Base-by-base conservation (phyloP, 2,113 vertebrate genomes). In the Mugil cephalus region DNA sequence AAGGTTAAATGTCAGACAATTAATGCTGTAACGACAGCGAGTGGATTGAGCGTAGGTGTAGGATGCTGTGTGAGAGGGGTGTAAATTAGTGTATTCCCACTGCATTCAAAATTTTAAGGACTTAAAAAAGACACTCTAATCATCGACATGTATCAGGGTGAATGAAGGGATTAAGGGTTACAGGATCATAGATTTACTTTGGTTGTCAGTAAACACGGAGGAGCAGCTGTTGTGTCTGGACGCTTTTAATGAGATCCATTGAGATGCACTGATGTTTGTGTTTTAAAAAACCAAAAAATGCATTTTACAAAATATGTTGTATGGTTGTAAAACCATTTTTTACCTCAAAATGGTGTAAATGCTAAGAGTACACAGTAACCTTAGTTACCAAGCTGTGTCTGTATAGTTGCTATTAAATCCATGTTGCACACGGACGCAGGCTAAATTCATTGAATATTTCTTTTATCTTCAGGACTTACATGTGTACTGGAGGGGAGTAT, bases 401-500 rank as follows among this genome's bases (percentile, higher is more conserved):
- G n/a, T n/a, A n/a, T n/a, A n/a, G n/a, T n/a, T n/a, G n/a, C n/a
- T n/a, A n/a, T n/a, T n/a, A n/a, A n/a, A n/a, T n/a, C n/a, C n/a
- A n/a, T n/a, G n/a, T n/a, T n/a, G n/a, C n/a, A n/a, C n/a, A n/a
- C n/a, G n/a, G n/a, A n/a, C n/a, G n/a, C n/a, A n/a, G n/a, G n/a
- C n/a, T n/a, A n/a, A n/a, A n/a, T n/a, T n/a, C n/a, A n/a, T n/a
- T n/a, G 40, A 8, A 48, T 9, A 30, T 46, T 39, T 42, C 14
- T 10, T 18, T 40, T 10, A 15, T 42, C 12, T 42, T n/a, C 12
- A 13, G 17, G 18, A 96, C 98, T 97, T 90, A 99, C 97, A 98
- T 96, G 93, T 98, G 97, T 87, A 94, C 94, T 78, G 96, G 96
- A 63, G 97, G 97, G 38, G 98, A 99, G 92, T 98, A 98, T 75